Conservation (phyloP, 2,113 vertebrate species). For the Oxygymnocypris stewartii region DNA sequence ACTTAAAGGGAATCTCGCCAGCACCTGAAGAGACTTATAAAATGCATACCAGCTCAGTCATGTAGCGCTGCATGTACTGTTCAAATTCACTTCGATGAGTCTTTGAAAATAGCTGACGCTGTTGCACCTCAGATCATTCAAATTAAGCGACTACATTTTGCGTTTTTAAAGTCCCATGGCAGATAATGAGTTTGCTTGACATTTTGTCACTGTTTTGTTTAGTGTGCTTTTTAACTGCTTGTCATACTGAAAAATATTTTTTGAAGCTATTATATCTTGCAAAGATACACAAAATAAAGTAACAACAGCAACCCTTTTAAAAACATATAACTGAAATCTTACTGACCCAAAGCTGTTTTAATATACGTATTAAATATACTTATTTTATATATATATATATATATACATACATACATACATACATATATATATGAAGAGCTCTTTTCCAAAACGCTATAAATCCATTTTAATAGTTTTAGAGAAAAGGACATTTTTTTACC, state of each 20-base stretch:
- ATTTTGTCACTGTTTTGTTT: background rate
- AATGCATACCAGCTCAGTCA: conserved; percentile 14
- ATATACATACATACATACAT: no score
- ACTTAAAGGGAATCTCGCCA: conserved; percentile 9
- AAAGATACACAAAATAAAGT: background rate
- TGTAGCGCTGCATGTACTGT: conserved; percentile 10
- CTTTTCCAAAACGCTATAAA: no score
- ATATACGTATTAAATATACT: no score
- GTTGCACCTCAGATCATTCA: conserved; percentile 5
- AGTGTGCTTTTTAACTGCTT: background rate
- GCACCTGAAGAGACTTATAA: conserved; percentile 27
- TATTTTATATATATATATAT: no score
- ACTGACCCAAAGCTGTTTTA: no score
- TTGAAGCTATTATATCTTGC: background rate
- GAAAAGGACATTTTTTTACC: no score
- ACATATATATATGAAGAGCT: no score
- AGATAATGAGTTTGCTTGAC: background rate
- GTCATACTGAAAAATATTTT: background rate
- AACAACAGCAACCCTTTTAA: background rate
- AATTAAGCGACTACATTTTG: background rate
- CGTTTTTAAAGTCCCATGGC: background rate
- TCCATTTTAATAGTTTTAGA: no score
- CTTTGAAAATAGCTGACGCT: background rate
- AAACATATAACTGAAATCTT: background rate
- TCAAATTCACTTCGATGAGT: conserved; percentile 1